Conservation (phyloP, 2,113 vertebrate genomes). For the Silurus glanis region DNA sequence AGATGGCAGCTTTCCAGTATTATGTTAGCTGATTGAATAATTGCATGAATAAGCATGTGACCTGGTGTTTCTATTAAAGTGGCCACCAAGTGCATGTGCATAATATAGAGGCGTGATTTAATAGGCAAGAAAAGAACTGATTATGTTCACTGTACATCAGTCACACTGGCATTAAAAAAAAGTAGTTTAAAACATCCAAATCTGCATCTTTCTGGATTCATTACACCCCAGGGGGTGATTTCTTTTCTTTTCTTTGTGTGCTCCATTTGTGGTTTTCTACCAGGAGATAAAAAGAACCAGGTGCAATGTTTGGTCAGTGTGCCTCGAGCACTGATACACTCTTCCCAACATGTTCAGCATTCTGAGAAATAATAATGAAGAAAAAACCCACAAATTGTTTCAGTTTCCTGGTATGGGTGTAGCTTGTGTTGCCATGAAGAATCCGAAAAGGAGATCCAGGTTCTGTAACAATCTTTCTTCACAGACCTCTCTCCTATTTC, state of each 20-base stretch:
- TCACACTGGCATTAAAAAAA: not conserved
- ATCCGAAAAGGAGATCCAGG: conserved; percentile 3
- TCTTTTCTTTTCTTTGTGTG: not conserved
- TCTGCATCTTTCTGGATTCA: not conserved
- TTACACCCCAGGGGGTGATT: not conserved
- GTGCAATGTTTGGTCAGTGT: not conserved
- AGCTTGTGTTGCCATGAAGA: conserved; percentile 53
- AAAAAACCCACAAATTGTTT: conserved; percentile 50
- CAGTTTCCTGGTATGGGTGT: conserved; percentile 53
- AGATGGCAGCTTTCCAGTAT: too few species aligned
- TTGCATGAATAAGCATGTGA: not conserved
- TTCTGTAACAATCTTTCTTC: conserved; percentile 10
- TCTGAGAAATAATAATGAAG: not conserved
- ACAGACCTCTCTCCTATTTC: not conserved
- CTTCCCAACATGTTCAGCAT: conserved; percentile 30
- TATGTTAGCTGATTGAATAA: not conserved
- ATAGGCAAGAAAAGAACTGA: not conserved
- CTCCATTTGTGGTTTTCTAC: too few species aligned
- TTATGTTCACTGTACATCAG: not conserved
- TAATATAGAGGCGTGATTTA: not conserved
- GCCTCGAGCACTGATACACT: not conserved
- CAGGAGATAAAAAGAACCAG: not conserved
- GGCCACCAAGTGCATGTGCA: not conserved
- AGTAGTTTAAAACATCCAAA: not conserved
- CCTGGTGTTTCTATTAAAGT: not conserved